These are phyloP conservation scores for Morone chrysops DNA, from an alignment of 2,113 vertebrate genomes.

Conservation along the genomic window DNA sequence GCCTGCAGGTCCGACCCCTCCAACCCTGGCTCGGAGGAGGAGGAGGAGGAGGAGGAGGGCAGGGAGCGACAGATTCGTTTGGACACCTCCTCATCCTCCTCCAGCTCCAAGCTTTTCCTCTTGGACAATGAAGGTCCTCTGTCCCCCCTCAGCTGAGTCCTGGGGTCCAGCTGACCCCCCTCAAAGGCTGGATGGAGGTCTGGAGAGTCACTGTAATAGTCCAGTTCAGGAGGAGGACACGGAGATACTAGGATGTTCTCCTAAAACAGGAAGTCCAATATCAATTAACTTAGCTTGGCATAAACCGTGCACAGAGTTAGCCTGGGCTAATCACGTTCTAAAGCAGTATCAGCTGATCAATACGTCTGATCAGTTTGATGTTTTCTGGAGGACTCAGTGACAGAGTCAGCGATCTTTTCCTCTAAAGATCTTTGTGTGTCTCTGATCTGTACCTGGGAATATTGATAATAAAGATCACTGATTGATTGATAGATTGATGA, in stretches of 20 bases:
- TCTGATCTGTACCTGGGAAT: too few relatives aligned
- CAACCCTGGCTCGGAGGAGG: neutral
- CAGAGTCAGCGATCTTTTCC: too few relatives aligned
- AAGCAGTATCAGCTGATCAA: too few relatives aligned
- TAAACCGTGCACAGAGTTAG: too few relatives aligned
- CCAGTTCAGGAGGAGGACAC: neutral
- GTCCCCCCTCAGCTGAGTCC: neutral
- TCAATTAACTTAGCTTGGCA: too few relatives aligned
- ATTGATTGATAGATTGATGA: too few relatives aligned
- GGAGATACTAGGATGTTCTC: slow-evolving; percentile 74
- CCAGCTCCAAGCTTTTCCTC: slow-evolving; percentile 63
- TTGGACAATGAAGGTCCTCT: slow-evolving; percentile 40
- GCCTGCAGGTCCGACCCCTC: slow-evolving; percentile 55
- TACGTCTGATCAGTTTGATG: too few relatives aligned
- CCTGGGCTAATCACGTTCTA: too few relatives aligned
- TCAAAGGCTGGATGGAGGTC: neutral
- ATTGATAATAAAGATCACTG: too few relatives aligned
- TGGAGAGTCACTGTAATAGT: slow-evolving; percentile 6
- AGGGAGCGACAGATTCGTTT: slow-evolving; percentile 21
- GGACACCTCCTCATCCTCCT: slow-evolving; percentile 28
- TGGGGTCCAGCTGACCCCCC: neutral
- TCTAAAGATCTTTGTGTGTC: neutral
- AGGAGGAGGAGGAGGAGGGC: slow-evolving; percentile 8
- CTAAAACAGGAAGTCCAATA: slow-evolving; percentile 54
- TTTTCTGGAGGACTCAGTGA: too few relatives aligned